phyloP scores from a whole-genome alignment of 2,113 vertebrate genomes.

The Thamnophis sirtalis region DNA sequence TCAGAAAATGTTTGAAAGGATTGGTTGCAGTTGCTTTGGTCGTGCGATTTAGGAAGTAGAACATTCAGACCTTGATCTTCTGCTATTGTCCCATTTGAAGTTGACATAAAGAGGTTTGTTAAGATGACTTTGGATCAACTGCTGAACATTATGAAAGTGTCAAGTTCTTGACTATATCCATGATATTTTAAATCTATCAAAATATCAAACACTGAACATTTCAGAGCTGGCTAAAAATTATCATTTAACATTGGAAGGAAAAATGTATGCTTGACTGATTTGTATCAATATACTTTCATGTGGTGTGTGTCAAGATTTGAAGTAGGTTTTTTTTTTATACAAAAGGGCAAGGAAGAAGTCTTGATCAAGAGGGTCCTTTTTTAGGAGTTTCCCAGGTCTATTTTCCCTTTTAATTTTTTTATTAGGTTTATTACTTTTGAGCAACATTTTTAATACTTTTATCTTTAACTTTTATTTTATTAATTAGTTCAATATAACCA shows the following conservation, averaged over 20 bases:
- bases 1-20: neutral
- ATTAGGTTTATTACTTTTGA: neutral
- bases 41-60: neutral
- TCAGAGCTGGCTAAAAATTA: neutral
- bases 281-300: neutral
- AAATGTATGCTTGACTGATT: neutral
- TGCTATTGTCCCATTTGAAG: neutral
- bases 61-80: neutral
- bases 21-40: neutral
- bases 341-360: neutral
- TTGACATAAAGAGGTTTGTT: neutral
- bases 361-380: neutral
- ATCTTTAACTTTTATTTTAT: neutral
- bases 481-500: neutral
- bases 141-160: neutral
- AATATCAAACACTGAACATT: neutral
- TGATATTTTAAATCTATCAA: neutral
- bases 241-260: neutral
- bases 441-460: neutral
- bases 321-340: neutral
- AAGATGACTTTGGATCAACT: neutral
- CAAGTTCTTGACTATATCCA: neutral
- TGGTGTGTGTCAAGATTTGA: neutral
- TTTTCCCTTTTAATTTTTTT: neutral
- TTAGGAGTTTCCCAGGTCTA: neutral